Base-by-base conservation (phyloP, 2,113 vertebrate species). In the Opisthocomus hoazin region DNA sequence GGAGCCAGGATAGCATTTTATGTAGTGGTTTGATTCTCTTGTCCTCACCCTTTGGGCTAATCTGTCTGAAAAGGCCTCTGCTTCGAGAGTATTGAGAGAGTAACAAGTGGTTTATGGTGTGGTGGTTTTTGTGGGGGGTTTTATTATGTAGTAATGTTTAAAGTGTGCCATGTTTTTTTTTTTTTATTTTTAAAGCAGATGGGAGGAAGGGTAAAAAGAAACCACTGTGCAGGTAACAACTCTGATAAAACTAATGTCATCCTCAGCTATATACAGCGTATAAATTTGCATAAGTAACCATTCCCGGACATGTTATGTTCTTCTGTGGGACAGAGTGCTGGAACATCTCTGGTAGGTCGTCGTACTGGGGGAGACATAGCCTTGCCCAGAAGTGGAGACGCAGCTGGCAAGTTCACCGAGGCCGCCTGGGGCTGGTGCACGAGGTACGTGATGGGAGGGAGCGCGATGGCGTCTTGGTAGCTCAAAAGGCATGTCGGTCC, bases 391-490 rank as follows among this genome's bases (percentile, higher is more conserved):
- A 21, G 29, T 43, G 0, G 1, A 41, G 79, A 12, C 32, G 15
- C 34, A 46, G 43, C 4, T 78, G 26, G 17, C 2, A 11, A 37
- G 32, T 57, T 66, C n/a, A 39, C 11, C 27, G 11, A 29, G 56
- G 24, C 41, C 84, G 76, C 48, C 19, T 37, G 34, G 57, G 65
- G 24, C 36, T 76, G 75, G 5, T 29, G 43, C 64, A 58, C 7
- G 1, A 20, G 23, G 18, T 2, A 2, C 37, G 24, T 39, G 76
- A 5, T 9, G 60, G 39, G 32, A 68, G 45, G 53, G 56, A 58
- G 45, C 39, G 1, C 3, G 1, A 11, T 10, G 51, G 11, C 16
- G 13, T 21, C 84, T 24, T 2, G 3, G 0, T 3, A 3, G 37
- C 36, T 58, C 12, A 3, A 9, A 26, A 17, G 18, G 15, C 54